Evolutionary conservation across 2,113 vertebrate species (phyloP).

Genomic region (Saiga tatarica): DNA sequence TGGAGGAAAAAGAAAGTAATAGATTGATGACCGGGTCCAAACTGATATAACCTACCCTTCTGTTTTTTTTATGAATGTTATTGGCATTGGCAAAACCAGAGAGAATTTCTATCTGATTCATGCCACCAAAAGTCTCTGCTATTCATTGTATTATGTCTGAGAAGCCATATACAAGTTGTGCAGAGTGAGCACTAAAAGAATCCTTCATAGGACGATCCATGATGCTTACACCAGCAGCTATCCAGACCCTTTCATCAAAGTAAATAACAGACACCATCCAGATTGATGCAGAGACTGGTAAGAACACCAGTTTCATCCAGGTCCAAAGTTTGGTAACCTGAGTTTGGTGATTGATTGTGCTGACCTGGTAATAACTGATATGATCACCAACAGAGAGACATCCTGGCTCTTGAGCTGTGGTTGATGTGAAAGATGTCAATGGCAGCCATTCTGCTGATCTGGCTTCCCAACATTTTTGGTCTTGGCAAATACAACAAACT

Average conservation of each 20-base stretch:
- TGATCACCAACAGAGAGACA: constrained; percentile 92
- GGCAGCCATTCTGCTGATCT: constrained; percentile 91
- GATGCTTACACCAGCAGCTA: constrained; percentile 92
- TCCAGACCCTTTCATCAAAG: constrained; percentile 90
- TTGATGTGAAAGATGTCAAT: constrained; percentile 91
- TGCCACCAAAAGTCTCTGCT: constrained; percentile 89
- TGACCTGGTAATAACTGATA: constrained; percentile 91
- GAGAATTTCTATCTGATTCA: constrained; percentile 91
- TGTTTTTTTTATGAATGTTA: constrained; percentile 90
- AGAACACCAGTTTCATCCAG: constrained; percentile 93
- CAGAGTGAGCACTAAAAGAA: constrained; percentile 92
- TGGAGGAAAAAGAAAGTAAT: not conserved
- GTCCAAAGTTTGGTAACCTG: constrained; percentile 86
- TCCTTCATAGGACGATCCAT: constrained; percentile 89
- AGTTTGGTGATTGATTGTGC: constrained; percentile 92
- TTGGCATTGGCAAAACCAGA: constrained; percentile 90
- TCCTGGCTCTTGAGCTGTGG: constrained; percentile 89
- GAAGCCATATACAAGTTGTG: constrained; percentile 93
- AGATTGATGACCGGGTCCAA: constrained; percentile 91
- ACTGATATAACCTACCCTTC: constrained; percentile 90
- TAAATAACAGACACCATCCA: constrained; percentile 88
- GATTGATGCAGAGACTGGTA: constrained; percentile 89
- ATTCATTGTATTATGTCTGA: constrained; percentile 89
- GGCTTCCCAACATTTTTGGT: constrained; percentile 92
- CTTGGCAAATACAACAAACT: constrained; percentile 94